Evolutionary conservation across 2,113 vertebrate genomes (phyloP).

Genomic region (Xenopus tropicalis): UCB_Xtro_10.0 CM004444.2:92678501-92679000

Average conservation of each 20-base stretch:
- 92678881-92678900: conserved; percentile 69
- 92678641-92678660: conserved; percentile 69
- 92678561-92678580: conserved; percentile 28
- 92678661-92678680: conserved; percentile 78
- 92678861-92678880: conserved; percentile 77
- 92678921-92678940: conserved; percentile 30
- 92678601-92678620: conserved; percentile 66
- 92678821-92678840: conserved; percentile 67
- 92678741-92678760: conserved; percentile 60
- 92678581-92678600: conserved; percentile 50
- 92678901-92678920: conserved; percentile 58
- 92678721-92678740: conserved; percentile 51
- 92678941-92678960: conserved; percentile 16
- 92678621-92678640: conserved; percentile 65
- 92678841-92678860: conserved; percentile 63
- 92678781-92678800: conserved; percentile 72
- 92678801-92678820: conserved; percentile 68
- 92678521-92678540: conserved; percentile 24
- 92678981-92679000: not conserved
- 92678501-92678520: conserved; percentile 26
- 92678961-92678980: not conserved
- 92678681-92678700: conserved; percentile 53
- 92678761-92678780: conserved; percentile 63
- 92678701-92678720: conserved; percentile 56
- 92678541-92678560: conserved; percentile 37